Base-by-base conservation (phyloP, 2,113 vertebrate species). In the Oreotrochilus melanogaster region DNA sequence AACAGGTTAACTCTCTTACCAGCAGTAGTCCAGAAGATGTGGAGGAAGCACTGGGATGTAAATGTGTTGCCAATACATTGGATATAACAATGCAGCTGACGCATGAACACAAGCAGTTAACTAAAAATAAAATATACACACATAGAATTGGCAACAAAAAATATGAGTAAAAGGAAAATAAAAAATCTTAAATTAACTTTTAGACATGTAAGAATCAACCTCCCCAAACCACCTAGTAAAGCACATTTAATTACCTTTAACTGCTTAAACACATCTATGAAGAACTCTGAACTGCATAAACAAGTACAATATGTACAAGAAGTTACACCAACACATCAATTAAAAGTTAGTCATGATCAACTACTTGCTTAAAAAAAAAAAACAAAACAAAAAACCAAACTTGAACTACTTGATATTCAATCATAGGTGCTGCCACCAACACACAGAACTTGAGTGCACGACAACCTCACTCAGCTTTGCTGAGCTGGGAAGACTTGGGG, bases 31-130 rank as follows among this genome's bases (percentile, higher is more conserved):
- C 98, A 99, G 98, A 62, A 99, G 98, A 96, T 99, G 99, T 43
- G 99, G 98, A 86, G 99, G 99, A 91, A 99, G 98, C 73, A 99
- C 99, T 7, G 99, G 99, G 98, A 99, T 99, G 98, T 99, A 99
- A 96, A 99, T 99, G 95, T 99, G 99, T 71, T 99, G 99, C 99
- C 99, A 99, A 97, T 98, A 98, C 99, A 99, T 99, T 50, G 99
- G 99, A 96, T 98, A 99, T 24, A 99, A 98, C 97, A 99, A 98
- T 91, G 99, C 98, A 56, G 98, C 98, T 47, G 99, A 98, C 17
- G 99, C 99, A 72, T 99, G 99, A 96, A 99, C 98, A 97, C 99
- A 99, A 93, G 99, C 99, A 37, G 99, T 99, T 98, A 99, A 97
- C 98, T 99, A 61, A 67, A 98, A 97, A 95, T 37, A 85, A 95